A percentile compares a stretch with the other conserved stretches of the same genome.
Evolutionary conservation across 2,797 vertebrate species (phyloP).

Genomic region (Gorsachius magnificus): DNA sequence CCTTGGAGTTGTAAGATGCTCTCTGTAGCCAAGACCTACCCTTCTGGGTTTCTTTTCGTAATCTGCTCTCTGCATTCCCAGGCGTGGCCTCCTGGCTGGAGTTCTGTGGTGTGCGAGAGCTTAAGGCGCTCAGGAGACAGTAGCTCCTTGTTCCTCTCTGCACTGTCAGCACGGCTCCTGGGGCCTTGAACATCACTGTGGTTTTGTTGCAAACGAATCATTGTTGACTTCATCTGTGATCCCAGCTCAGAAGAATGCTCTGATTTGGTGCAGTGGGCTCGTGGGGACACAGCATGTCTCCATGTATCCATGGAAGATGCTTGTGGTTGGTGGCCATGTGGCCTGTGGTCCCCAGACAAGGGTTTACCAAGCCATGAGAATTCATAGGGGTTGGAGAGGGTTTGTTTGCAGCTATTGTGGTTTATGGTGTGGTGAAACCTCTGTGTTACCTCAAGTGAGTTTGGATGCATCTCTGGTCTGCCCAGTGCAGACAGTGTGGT

Average conservation of each 20-base stretch:
- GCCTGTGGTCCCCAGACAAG: background rate
- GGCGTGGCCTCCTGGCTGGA: background rate
- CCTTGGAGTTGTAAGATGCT: background rate
- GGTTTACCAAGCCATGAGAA: background rate
- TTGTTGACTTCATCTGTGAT: constrained; percentile 12
- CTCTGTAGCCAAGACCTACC: background rate
- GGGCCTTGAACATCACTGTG: constrained; percentile 2
- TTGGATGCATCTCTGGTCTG: background rate
- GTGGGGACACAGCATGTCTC: background rate
- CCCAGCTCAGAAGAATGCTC: constrained; percentile 20
- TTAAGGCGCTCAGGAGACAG: background rate
- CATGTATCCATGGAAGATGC: background rate
- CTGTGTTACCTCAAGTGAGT: background rate
- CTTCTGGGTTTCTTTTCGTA: background rate
- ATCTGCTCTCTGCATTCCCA: background rate
- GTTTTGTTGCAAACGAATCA: background rate
- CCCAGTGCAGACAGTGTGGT: accelerated
- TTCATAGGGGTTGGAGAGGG: background rate
- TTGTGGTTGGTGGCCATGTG: constrained; percentile 27
- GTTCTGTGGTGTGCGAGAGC: background rate
- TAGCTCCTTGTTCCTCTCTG: constrained; percentile 23
- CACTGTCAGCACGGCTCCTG: constrained; percentile 5
- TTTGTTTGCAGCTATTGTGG: background rate
- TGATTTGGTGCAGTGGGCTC: background rate
- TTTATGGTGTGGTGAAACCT: background rate